A percentile compares a stretch with the other conserved stretches of the same genome.
phyloP scores from a whole-genome alignment of 2,113 vertebrate species.

The Bolborhynchus lineola region DNA sequence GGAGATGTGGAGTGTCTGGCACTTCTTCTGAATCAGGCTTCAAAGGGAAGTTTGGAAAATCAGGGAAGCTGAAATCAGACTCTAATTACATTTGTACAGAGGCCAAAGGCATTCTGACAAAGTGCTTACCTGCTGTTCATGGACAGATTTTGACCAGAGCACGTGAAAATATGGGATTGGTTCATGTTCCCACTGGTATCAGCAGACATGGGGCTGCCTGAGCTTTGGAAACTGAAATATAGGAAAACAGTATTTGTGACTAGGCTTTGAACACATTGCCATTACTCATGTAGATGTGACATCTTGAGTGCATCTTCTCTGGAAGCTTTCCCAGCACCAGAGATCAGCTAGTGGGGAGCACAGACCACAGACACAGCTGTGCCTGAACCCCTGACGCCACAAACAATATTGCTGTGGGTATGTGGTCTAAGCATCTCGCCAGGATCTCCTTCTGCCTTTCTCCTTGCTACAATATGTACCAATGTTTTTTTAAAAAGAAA shows the following conservation, averaged over 20 bases:
- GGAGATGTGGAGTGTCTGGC: slow-evolving; percentile 48
- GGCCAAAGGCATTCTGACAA: slow-evolving; percentile 21
- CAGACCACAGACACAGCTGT: not conserved
- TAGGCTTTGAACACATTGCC: not conserved
- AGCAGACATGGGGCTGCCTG: not conserved
- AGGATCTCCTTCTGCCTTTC: not conserved
- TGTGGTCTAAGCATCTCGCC: not conserved
- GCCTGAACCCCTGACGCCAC: not conserved
- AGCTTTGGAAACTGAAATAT: not conserved
- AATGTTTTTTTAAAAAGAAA: not conserved
- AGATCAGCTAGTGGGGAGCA: not conserved
- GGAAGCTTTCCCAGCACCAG: not conserved
- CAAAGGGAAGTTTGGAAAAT: slow-evolving; percentile 42
- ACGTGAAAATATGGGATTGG: accelerated
- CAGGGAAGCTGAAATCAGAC: not conserved
- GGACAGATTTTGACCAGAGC: not conserved
- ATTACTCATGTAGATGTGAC: not conserved
- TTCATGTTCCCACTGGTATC: not conserved
- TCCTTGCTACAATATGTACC: not conserved
- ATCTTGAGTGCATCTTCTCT: not conserved
- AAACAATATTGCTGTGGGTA: not conserved
- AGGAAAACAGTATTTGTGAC: not conserved
- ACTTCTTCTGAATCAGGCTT: slow-evolving; percentile 32
- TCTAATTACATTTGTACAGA: slow-evolving; percentile 32
- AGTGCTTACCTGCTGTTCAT: not conserved